These are phyloP conservation scores for Colinus virginianus DNA, from an alignment of 2,113 vertebrate species.

Conservation along the genomic window DNA sequence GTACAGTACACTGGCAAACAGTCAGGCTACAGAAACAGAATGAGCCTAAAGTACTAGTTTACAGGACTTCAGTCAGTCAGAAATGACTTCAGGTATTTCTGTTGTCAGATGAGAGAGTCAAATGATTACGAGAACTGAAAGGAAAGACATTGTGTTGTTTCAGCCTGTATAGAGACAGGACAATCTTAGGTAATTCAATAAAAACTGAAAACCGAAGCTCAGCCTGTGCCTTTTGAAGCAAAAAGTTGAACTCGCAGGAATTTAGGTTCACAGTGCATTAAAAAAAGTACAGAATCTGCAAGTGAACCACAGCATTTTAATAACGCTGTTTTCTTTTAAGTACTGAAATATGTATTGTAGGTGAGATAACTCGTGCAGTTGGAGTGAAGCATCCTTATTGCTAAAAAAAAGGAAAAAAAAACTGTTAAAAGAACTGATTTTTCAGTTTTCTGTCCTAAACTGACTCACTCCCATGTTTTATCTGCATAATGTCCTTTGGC, in stretches of 20 bases:
- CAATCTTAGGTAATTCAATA: neutral
- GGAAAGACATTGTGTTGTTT: neutral
- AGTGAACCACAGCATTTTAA: neutral
- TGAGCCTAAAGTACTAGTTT: neutral
- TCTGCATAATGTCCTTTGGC: neutral
- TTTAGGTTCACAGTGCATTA: neutral
- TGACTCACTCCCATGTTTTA: neutral
- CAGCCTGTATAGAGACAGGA: neutral
- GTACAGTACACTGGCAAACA: neutral
- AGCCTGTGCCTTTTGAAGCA: rapidly evolving
- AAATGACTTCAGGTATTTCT: neutral
- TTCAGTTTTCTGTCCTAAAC: neutral
- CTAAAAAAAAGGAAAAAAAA: neutral
- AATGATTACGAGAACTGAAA: neutral
- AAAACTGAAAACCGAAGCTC: neutral
- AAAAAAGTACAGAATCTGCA: neutral
- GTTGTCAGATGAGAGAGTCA: neutral
- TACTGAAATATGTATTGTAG: neutral
- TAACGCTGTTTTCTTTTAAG: neutral
- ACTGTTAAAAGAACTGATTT: neutral
- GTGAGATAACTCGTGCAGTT: neutral
- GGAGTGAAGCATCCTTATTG: neutral
- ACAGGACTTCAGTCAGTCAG: neutral
- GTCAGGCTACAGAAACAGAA: neutral
- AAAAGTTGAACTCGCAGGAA: neutral